A percentile compares a stretch with the other conserved stretches of the same genome.
phyloP scores from a whole-genome alignment of 2,888 invertebrate genomes.

The Drosophila nr. perissopoda region DNA sequence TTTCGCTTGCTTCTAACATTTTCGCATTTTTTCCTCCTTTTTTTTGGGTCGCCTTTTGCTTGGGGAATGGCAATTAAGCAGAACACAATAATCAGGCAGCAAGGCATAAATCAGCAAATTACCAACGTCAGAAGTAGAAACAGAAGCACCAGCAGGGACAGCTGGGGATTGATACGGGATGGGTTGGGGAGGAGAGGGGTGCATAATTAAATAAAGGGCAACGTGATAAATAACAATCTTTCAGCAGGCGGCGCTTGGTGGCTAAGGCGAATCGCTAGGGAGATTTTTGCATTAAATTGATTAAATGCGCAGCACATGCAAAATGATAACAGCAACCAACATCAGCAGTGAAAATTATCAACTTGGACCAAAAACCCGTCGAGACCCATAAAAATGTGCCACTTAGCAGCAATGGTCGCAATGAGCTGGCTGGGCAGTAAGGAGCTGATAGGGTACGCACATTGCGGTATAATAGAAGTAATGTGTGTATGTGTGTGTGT shows the following conservation, averaged over 20 bases:
- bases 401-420: slow-evolving; percentile 69
- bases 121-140: slow-evolving; percentile 27
- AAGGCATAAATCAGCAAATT: slow-evolving; percentile 76
- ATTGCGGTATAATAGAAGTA: slow-evolving; percentile 52
- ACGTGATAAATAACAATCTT: slow-evolving; percentile 79
- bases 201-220: slow-evolving; percentile 77
- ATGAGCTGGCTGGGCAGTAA: slow-evolving; percentile 32
- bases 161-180: neutral
- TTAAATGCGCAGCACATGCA: slow-evolving; percentile 78
- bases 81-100: slow-evolving; percentile 70
- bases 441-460: slow-evolving; percentile 38
- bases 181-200: neutral
- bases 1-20: slow-evolving; percentile 9
- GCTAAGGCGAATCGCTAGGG: slow-evolving; percentile 63
- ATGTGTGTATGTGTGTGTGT: slow-evolving; percentile 5
- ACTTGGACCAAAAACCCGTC: slow-evolving; percentile 70
- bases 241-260: slow-evolving; percentile 48
- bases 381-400: slow-evolving; percentile 80
- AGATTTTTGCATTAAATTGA: slow-evolving; percentile 79
- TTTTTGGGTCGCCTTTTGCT: slow-evolving; percentile 41
- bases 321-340: slow-evolving; percentile 68
- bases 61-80: slow-evolving; percentile 72
- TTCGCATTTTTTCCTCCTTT: slow-evolving; percentile 18
- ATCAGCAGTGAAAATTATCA: slow-evolving; percentile 72
- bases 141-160: slow-evolving; percentile 18